Evolutionary conservation across 2,113 vertebrate genomes (phyloP).

Genomic region (Otolemur garnettii): DNA sequence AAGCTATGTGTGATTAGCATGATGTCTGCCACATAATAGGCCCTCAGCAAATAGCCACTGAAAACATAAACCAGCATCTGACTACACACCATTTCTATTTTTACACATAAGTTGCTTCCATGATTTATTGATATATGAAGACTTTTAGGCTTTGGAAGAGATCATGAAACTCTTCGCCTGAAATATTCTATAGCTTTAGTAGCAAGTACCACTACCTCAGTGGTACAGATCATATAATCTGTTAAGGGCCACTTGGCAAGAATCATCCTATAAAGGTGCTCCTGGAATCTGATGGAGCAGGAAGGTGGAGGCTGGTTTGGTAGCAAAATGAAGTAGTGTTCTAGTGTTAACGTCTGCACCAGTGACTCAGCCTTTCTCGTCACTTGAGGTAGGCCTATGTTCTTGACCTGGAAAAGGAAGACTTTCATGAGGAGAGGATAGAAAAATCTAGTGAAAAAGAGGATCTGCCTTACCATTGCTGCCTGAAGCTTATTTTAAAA

Average conservation of each 20-base stretch:
- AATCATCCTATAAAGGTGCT: neutral
- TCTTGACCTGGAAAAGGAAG: neutral
- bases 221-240: neutral
- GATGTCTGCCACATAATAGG: neutral
- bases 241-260: neutral
- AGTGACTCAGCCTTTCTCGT: neutral
- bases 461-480: neutral
- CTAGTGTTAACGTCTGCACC: neutral
- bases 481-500: neutral
- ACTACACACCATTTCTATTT: neutral
- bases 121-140: neutral
- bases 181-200: neutral
- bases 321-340: neutral
- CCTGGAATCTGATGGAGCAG: neutral
- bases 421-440: neutral
- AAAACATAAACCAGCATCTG: neutral
- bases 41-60: neutral
- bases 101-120: neutral
- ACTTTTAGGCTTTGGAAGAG: neutral
- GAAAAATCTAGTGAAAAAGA: neutral
- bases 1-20: neutral
- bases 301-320: neutral
- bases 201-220: neutral
- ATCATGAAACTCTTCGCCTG: neutral
- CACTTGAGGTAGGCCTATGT: neutral